Base-by-base conservation (phyloP, 2,888 invertebrate genomes). In the Mesorhabditis belari region DNA sequence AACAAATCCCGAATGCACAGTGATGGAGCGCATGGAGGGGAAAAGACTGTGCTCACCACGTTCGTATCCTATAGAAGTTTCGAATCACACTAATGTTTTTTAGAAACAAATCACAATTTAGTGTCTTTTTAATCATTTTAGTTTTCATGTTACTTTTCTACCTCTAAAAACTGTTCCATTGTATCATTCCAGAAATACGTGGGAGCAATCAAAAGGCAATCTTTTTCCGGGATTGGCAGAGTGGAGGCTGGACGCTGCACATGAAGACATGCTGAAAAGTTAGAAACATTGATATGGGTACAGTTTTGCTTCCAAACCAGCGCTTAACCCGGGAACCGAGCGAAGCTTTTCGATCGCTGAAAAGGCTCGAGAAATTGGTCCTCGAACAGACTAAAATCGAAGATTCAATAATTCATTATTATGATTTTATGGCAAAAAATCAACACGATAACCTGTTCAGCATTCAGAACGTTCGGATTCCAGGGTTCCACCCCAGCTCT, bases 1-100 rank as follows among this genome's bases (percentile, higher is more conserved):
- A 75, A 57, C 49, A 77, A 60, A 58, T 77, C 76, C 23, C 77
- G 62, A 27, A 69, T 60, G 56, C 77, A 77, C 61, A 77, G 68
- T 17, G 71, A 58, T 2, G 75, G 57, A 5, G 71, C 64, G 60
- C 77, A 77, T n/a, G 69, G 55, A 26, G 68, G 68, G n/a, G 61
- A 54, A 62, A 76, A 77, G n/a, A 77, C 63, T 5, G 74, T 76
- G 24, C 60, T 56, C 6, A 74, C 55, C 6, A 73, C 61, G 51
- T 72, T 59, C 23, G 59, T 51, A 56, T 77, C 77, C 65, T 71
- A 56, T 24, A 65, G 60, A 21, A 24, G 24, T 54, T 58, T 28
- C 9, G n/a, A n/a, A n/a, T n/a, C n/a, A n/a, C n/a, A n/a, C n/a
- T n/a, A n/a, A n/a, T n/a, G n/a, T n/a, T n/a, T n/a, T n/a, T n/a